Conservation (phyloP, 2,113 vertebrate species). For the Corythaeola cristata region DNA sequence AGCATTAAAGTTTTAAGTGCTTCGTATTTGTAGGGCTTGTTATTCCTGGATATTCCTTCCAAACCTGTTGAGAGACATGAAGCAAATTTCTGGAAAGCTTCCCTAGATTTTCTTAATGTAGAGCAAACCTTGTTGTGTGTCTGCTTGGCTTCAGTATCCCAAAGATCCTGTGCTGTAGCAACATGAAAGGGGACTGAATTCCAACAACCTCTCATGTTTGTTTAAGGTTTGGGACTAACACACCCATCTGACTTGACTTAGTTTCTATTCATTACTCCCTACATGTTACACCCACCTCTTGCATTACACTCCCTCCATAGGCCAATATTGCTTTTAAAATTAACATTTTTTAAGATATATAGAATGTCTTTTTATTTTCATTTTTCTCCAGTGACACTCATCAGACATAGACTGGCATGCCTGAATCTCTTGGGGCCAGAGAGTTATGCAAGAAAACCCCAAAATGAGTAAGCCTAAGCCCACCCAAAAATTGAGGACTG, state of each 20-base stretch:
- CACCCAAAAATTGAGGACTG: not conserved
- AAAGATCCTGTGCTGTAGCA: not conserved
- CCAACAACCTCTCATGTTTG: not conserved
- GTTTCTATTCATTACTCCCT: not conserved
- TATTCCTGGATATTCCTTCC: conserved; percentile 53
- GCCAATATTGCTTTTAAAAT: not conserved
- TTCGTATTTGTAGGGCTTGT: not conserved
- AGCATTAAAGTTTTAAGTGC: conserved; percentile 36
- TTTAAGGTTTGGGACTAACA: not conserved
- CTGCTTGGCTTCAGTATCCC: not conserved
- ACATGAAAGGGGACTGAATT: not conserved
- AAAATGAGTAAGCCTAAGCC: not conserved
- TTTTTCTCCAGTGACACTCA: not conserved
- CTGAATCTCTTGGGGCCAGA: not conserved
- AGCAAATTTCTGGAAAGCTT: conserved; percentile 42
- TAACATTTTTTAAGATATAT: not conserved
- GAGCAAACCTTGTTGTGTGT: not conserved
- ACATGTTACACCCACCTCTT: not conserved
- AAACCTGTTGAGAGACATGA: conserved; percentile 24
- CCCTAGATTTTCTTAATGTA: not conserved
- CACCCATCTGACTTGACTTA: not conserved
- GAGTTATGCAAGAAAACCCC: not conserved
- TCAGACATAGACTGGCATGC: not conserved
- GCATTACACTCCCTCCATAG: not conserved
- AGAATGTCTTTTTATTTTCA: not conserved